Base-by-base conservation (phyloP, 1,140 invertebrate genomes). In the Drosophila lacteicornis region DNA sequence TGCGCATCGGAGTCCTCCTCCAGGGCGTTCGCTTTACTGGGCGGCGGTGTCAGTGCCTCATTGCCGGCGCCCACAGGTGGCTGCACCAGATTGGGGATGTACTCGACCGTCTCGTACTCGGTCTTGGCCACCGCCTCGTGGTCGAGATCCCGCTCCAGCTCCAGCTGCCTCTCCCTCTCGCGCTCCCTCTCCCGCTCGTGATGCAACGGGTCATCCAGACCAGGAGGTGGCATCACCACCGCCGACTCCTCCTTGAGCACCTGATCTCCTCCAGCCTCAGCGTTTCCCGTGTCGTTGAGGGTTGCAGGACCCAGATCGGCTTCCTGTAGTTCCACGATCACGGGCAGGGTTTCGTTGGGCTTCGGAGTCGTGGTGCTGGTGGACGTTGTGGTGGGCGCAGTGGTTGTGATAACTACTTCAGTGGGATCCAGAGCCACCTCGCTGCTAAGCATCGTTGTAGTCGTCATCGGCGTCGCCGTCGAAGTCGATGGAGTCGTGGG, bases 101-200 rank as follows among this genome's bases (percentile, higher is more conserved):
- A 92, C 36, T 92, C 91, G 45, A 92, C 82, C 30, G 91, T 92
- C 40, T 91, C 78, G 45, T 92, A 92, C 42, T 91, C 91, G 55
- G 88, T 91, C 65, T 92, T 87, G 61, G 83, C 80, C 65, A 80
- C 91, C 46, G 81, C 73, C 51, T 87, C 83, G 59, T 82, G 80
- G 33, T 86, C 79, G n/a, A 62, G 66, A 27, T 84, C 68, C 22
- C 51, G 58, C 40, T 70, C 71, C 0, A 67, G 49, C 11, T 63
- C 42, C 33, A 51, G 11, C 22, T 53, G 47, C 9, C 58, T 38
- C 40, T 57, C 88, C 36, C 70, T 60, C 42, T 84, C 81, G 40
- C 73, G 55, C 40, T 69, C 70, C 27, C 60, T 46, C 15, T 67
- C 51, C 25, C 51, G 51, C 12, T 58, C 36, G 4, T 66, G 66